Evolutionary conservation across 2,113 vertebrate genomes (phyloP), one percentile per base, ranked within the genome.

Genomic region (Coryphaenoides rupestris): DNA sequence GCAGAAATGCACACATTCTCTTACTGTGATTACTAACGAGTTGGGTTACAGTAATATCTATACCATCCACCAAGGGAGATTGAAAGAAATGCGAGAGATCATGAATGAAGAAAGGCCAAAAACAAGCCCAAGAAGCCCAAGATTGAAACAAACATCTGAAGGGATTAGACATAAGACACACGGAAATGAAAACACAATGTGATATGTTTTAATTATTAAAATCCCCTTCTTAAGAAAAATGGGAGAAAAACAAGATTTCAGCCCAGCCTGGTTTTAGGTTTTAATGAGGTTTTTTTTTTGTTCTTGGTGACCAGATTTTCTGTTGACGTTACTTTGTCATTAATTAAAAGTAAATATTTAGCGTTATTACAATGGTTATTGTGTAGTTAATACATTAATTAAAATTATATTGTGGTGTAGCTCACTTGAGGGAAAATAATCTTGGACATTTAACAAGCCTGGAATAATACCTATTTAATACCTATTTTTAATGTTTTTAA

Each of bases 111-210:
- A 89, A 92, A 81, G 84, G 84, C 71, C 62, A 90, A 89, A 50
- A 93, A 91, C 86, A 93, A 94, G 92, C 92, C 9, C 91, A 90
- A 86, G 87, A 40, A 87, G 86, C 83, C 69, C 33, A 40, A 7
- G 33, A 40, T 40, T 40, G 33, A 40, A 40, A 12, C 33, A 40
- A 40, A 40, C 6, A 40, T 7, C 73, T 85, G 89, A 89, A 91
- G 88, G 86, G 89, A 94, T 94, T 93, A 94, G 85, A 89, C 84
- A 89, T 86, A 90, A 91, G 84, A 86, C 86, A 77, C 86, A 71
- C 82, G 85, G 74, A 81, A 87, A 90, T 88, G 86, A 87, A 92
- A 91, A 81, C 79, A 86, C 86, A 84, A 84, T 63, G 79, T 79
- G 82, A 84, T 85, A 86, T 89, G 19, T 74, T 87, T 87, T 87